phyloP scores from a whole-genome alignment of 2,888 invertebrate genomes.

The Drosophila cognata region DNA sequence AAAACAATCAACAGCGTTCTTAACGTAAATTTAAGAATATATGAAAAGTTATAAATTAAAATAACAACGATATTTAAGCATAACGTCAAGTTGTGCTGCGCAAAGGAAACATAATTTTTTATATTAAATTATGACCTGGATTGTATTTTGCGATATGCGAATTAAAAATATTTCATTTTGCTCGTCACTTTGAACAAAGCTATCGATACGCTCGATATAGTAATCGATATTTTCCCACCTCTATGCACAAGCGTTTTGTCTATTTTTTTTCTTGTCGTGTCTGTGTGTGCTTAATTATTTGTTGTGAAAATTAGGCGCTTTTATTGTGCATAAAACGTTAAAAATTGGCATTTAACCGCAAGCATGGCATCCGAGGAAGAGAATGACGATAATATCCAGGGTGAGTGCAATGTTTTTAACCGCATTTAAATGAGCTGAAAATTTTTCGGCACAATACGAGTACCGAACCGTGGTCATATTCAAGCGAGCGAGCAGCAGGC shows the following conservation, averaged over 20 bases:
- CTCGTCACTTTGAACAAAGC: not conserved
- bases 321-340: conserved; percentile 68
- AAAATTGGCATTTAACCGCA: conserved; percentile 66
- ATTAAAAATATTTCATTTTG: not conserved
- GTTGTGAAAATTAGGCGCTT: conserved; percentile 71
- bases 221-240: conserved; percentile 38
- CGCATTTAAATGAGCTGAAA: conserved; percentile 47
- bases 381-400: conserved; percentile 94
- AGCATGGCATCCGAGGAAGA: conserved; percentile 95
- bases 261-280: conserved; percentile 76
- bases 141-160: not conserved
- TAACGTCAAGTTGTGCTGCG: not conserved
- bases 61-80: not conserved
- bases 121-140: not conserved
- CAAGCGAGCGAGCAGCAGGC: conserved; percentile 69
- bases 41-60: not conserved
- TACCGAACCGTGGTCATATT: conserved; percentile 77
- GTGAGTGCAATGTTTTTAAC: conserved; percentile 86
- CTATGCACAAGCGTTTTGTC: conserved; percentile 50
- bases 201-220: conserved; percentile 15
- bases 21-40: not conserved
- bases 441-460: conserved; percentile 64
- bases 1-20: conserved; percentile 1
- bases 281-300: conserved; percentile 77
- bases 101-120: not conserved